Evolutionary conservation across 2,797 vertebrate species (phyloP).

Genomic region (Karalla daura): DNA sequence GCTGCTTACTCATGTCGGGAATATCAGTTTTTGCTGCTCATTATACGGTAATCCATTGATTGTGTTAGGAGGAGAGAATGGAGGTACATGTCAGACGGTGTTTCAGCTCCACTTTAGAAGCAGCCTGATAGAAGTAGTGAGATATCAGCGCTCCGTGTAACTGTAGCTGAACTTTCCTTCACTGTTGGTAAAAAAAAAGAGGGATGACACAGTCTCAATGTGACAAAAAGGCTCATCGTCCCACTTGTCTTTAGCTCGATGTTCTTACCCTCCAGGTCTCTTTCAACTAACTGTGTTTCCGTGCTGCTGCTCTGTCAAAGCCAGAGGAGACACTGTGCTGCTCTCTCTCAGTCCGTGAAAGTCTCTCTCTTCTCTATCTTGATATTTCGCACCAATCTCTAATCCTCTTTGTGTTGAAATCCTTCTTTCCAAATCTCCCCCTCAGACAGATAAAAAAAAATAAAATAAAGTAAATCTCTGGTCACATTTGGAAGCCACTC

Average conservation of each 20-base stretch:
- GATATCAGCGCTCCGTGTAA: background rate
- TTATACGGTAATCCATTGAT: background rate
- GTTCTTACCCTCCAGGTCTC: background rate
- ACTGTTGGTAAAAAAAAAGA: background rate
- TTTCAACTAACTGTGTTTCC: slow-evolving; percentile 6
- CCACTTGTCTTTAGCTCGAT: background rate
- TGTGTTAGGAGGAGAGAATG: background rate
- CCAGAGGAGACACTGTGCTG: background rate
- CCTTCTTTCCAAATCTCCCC: slow-evolving; percentile 1
- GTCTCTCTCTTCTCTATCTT: background rate
- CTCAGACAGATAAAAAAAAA: slow-evolving; percentile 22
- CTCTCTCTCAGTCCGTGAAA: background rate
- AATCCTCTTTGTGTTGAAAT: slow-evolving; percentile 20
- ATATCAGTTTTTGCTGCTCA: background rate
- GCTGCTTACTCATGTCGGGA: background rate
- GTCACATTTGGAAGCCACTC: slow-evolving; percentile 4
- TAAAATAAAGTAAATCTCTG: too few species aligned
- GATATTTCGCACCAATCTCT: slow-evolving; percentile 3
- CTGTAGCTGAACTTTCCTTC: slow-evolving; percentile 6
- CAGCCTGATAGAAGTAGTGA: background rate
- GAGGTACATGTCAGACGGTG: background rate
- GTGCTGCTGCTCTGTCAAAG: background rate
- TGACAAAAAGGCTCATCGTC: slow-evolving; percentile 3
- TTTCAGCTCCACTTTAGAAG: slow-evolving; percentile 1
- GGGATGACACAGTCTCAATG: background rate